Conservation (phyloP, 2,797 vertebrate genomes). For the Lerista edwardsae region DNA sequence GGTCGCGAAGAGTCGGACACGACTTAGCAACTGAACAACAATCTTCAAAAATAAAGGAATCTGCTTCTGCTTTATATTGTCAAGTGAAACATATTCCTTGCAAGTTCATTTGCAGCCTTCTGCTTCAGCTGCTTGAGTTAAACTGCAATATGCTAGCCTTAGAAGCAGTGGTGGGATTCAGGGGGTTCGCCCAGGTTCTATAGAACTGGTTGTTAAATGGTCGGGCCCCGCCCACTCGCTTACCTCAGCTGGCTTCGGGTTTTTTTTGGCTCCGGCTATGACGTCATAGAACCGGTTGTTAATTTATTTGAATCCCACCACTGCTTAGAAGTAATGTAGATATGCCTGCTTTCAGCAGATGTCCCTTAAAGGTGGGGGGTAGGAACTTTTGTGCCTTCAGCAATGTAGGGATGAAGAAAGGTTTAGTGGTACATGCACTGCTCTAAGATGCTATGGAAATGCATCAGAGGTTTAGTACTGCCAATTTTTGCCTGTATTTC, state of each 20-base stretch:
- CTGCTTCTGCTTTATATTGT: conserved; percentile 13
- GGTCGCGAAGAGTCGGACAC: too few species aligned
- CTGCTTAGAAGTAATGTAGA: conserved; percentile 16
- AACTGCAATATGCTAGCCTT: conserved; percentile 36
- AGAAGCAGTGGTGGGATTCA: conserved; percentile 33
- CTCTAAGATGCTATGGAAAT: conserved; percentile 1
- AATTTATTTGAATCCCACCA: too few species aligned
- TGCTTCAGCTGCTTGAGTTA: conserved; percentile 63
- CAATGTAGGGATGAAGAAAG: conserved; percentile 41
- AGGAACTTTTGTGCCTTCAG: conserved; percentile 31
- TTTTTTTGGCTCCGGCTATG: too few species aligned
- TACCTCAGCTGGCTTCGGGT: too few species aligned
- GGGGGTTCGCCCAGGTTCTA: too few species aligned
- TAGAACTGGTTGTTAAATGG: too few species aligned
- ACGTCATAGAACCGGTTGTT: too few species aligned
- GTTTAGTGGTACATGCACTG: neutral
- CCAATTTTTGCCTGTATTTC: neutral
- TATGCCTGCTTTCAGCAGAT: neutral
- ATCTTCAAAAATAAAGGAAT: conserved; percentile 51
- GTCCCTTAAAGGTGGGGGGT: conserved; percentile 28
- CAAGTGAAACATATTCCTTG: conserved; percentile 45
- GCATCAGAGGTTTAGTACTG: neutral
- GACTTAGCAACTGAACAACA: too few species aligned
- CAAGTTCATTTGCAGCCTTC: conserved; percentile 51
- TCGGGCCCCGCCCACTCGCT: too few species aligned